These are phyloP conservation scores for Steinernema feltiae DNA, from an alignment of 1,140 invertebrate species.

Conservation along the genomic window DNA sequence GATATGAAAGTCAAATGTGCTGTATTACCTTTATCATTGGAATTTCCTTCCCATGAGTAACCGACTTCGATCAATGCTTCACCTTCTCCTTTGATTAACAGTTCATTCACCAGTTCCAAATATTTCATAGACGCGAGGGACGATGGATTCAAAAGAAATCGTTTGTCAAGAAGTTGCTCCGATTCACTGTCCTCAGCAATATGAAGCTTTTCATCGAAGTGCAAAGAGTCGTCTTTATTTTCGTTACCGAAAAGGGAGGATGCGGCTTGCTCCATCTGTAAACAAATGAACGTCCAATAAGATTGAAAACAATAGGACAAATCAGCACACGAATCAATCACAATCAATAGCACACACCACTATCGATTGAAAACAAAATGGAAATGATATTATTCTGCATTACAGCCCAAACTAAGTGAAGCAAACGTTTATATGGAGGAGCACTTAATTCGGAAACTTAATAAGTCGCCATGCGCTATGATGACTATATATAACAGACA, in stretches of 20 bases:
- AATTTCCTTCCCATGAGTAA: slow-evolving; percentile 8
- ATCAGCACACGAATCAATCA: too few relatives aligned
- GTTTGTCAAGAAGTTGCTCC: not conserved
- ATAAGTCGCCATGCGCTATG: not conserved
- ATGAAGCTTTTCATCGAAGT: not conserved
- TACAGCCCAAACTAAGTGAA: too few relatives aligned
- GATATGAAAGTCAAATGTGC: slow-evolving; percentile 27
- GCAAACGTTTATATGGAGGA: too few relatives aligned
- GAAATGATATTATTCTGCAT: too few relatives aligned
- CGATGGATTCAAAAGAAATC: not conserved
- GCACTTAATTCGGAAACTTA: not conserved
- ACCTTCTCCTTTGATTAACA: slow-evolving; percentile 45
- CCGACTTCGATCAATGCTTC: slow-evolving; percentile 49
- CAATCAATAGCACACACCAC: too few relatives aligned
- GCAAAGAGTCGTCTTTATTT: not conserved
- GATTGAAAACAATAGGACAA: too few relatives aligned
- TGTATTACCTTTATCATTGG: slow-evolving; percentile 34
- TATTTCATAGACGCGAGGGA: not conserved
- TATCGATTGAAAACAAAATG: too few relatives aligned
- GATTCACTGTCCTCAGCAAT: not conserved
- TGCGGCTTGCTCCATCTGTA: not conserved
- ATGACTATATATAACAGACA: not conserved
- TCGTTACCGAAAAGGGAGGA: not conserved
- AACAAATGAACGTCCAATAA: not conserved
- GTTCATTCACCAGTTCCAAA: slow-evolving; percentile 6